A percentile compares a stretch with the other conserved stretches of the same genome.
phyloP scores from a whole-genome alignment of 1,140 invertebrate species.

The Pseudoatta argentina region DNA sequence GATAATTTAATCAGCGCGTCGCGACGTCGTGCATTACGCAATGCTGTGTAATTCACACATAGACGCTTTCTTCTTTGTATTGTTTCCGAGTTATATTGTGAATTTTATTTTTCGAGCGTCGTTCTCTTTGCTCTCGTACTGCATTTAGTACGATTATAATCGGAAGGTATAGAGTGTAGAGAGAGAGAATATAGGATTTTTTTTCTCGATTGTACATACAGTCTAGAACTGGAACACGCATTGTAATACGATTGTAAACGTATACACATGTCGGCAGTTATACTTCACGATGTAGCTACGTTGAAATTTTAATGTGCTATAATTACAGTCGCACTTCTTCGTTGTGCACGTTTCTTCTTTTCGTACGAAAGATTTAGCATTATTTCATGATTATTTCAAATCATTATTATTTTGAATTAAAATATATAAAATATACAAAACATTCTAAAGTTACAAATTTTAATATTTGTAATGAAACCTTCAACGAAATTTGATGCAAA shows the following conservation, averaged over 20 bases:
- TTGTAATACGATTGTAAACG: conserved; percentile 14
- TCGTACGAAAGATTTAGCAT: neutral
- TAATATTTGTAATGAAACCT: neutral
- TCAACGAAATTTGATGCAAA: neutral
- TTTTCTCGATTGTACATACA: conserved; percentile 39
- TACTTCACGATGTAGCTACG: neutral
- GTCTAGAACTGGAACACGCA: neutral
- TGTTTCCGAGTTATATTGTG: neutral
- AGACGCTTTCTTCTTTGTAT: conserved; percentile 1
- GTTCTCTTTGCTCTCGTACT: neutral
- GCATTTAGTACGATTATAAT: neutral
- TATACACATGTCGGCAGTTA: neutral
- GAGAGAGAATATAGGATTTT: neutral
- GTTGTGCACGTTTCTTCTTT: neutral
- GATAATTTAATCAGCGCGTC: neutral
- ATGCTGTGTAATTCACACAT: neutral
- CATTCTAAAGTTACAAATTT: neutral
- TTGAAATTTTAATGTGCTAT: conserved; percentile 2
- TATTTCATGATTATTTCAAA: neutral
- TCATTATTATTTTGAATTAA: neutral
- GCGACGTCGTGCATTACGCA: neutral
- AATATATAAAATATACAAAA: neutral
- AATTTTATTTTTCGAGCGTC: neutral
- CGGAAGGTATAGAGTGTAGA: too few species aligned
- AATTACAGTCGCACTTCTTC: neutral